Evolutionary conservation across 2,113 vertebrate genomes (phyloP).

Genomic region (Calonectris borealis): DNA sequence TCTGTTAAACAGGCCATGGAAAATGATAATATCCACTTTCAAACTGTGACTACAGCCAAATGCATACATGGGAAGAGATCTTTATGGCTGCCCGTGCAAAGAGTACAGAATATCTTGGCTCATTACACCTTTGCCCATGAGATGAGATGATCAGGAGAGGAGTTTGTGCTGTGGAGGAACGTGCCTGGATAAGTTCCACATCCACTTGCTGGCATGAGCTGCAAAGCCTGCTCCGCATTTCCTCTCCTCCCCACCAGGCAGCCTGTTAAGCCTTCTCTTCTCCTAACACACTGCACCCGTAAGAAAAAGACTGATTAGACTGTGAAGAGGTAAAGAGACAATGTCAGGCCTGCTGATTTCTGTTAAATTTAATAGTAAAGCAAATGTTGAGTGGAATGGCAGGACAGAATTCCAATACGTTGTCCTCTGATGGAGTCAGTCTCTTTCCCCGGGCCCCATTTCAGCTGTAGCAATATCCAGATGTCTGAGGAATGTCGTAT

Average conservation of each 20-base stretch:
- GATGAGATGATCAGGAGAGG: neutral
- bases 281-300: neutral
- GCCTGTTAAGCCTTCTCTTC: neutral
- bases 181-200: neutral
- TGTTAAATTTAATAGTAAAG: neutral
- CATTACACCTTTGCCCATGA: neutral
- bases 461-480: neutral
- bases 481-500: neutral
- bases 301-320: neutral
- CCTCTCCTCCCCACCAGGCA: neutral
- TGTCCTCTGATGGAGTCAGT: neutral
- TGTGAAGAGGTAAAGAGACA: neutral
- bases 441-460: neutral
- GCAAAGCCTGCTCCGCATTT: rapidly evolving
- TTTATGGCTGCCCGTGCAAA: neutral
- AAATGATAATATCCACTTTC: neutral
- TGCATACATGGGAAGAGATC: neutral
- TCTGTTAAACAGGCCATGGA: neutral
- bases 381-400: neutral
- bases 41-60: neutral
- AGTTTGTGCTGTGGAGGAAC: neutral
- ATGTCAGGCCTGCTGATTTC: neutral
- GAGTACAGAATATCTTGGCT: neutral
- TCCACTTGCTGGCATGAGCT: neutral
- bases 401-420: rapidly evolving